Evolutionary conservation across 2,797 vertebrate genomes (phyloP).

Genomic region (Coluber constrictor): DNA sequence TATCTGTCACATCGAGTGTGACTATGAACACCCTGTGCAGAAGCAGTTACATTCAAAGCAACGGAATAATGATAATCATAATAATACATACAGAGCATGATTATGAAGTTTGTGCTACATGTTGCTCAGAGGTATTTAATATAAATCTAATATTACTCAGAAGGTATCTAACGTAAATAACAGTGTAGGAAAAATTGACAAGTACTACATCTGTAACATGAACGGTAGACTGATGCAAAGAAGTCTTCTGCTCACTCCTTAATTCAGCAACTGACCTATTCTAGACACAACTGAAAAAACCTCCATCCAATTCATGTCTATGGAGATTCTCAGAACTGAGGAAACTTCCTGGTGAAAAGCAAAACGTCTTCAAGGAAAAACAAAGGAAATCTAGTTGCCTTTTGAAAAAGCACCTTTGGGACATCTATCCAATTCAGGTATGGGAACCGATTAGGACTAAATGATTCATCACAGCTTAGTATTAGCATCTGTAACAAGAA

Average conservation of each 20-base stretch:
- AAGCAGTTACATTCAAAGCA: not conserved
- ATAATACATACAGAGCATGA: not conserved
- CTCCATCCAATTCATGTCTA: not conserved
- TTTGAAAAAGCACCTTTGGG: not conserved
- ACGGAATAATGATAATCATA: not conserved
- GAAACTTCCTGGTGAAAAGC: not conserved
- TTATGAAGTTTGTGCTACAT: not conserved
- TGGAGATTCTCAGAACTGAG: not conserved
- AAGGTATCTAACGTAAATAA: not conserved
- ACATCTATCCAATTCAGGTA: not conserved
- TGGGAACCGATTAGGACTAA: not conserved
- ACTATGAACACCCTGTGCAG: not conserved
- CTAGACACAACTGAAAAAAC: not conserved
- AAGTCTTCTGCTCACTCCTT: not conserved
- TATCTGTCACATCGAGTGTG: not conserved
- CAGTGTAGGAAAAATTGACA: not conserved
- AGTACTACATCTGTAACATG: not conserved
- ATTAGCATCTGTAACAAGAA: not conserved
- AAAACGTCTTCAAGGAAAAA: not conserved
- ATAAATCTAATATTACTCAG: not conserved
- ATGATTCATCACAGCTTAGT: not conserved
- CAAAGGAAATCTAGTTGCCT: not conserved
- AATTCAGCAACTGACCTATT: not conserved
- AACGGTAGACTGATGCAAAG: not conserved
- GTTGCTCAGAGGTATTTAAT: too few species aligned